A percentile compares a stretch with the other conserved stretches of the same genome.
These are phyloP conservation scores for Emys orbicularis DNA, from an alignment of 2,797 vertebrate genomes.

Conservation along the genomic window DNA sequence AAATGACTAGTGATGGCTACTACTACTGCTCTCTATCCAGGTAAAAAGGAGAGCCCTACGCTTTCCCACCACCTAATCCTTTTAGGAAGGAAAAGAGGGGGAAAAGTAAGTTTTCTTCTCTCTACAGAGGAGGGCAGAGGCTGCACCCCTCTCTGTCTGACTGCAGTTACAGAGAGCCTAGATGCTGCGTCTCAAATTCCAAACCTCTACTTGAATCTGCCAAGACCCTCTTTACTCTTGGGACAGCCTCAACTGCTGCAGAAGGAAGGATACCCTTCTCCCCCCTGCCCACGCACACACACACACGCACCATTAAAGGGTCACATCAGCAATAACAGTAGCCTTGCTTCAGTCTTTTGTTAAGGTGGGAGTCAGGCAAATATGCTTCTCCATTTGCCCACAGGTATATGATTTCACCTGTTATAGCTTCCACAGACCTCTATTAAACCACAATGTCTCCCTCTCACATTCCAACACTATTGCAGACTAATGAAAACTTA, in stretches of 20 bases:
- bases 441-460: neutral
- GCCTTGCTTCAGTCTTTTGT: neutral
- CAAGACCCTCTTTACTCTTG: neutral
- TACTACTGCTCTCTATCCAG: fast-evolving
- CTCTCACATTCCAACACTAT: neutral
- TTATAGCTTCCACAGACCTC: neutral
- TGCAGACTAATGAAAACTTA: neutral
- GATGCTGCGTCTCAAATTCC: neutral
- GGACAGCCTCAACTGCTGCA: neutral
- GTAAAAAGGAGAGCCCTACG: neutral
- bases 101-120: neutral
- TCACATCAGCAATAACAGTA: neutral
- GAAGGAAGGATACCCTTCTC: neutral
- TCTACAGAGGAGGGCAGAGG: fast-evolving
- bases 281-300: fast-evolving
- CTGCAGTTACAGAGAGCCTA: neutral
- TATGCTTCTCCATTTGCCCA: neutral
- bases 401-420: neutral
- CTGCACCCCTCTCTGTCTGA: neutral
- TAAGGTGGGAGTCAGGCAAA: neutral
- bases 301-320: neutral
- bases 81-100: neutral
- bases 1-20: neutral
- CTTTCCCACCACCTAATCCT: neutral
- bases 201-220: neutral